Base-by-base conservation (phyloP, 2,797 vertebrate genomes). In the Oreochromis grahami region DNA sequence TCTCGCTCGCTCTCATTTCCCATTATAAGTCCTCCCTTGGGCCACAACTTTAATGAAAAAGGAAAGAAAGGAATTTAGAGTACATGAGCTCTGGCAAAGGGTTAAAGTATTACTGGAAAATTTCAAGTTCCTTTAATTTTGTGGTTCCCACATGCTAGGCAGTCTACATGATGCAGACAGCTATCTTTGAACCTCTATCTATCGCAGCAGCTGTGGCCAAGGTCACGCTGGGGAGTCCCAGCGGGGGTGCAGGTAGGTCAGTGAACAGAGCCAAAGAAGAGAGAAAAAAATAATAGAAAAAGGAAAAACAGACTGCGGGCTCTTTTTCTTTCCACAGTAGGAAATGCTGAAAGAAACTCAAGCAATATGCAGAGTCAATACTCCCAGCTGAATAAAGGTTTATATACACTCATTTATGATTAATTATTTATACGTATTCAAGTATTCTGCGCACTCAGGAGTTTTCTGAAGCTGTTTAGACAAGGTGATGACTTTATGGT, bases 71-170 rank as follows among this genome's bases (percentile, higher is more conserved):
- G 80, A 76, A 70, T 81, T 45, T 38, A 14, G 29, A 41, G 17
- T 84, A 72, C 55, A 24, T 65, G 80, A 65, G 80, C 21, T 41
- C 29, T n/a, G 29, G 14, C 78, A 70, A 82, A 41, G 88, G 74
- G 84, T 88, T 84, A 85, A 81, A 85, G 76, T 82, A 84, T 87
- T 85, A 89, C 88, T 86, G 86, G 70, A 90, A 70, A 82, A 90
- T 86, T 88, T 89, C 84, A 78, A 86, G 81, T 89, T 81, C 81
- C 85, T 86, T 87, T 91, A 86, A 86, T 86, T 83, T 84, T 14
- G 77, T 21, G 43, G 26, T 80, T 87, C 84, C 84, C 80, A 65
- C 80, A 82, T 78, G 41, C 4, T 45, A 19, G 55, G 53, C 43
- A 21, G 86, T 76, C 80, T 24, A 56, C 78, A 79, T n/a, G 79